These are phyloP conservation scores for Plectus sambesii DNA, from an alignment of 1,140 invertebrate species.

Conservation along the genomic window DNA sequence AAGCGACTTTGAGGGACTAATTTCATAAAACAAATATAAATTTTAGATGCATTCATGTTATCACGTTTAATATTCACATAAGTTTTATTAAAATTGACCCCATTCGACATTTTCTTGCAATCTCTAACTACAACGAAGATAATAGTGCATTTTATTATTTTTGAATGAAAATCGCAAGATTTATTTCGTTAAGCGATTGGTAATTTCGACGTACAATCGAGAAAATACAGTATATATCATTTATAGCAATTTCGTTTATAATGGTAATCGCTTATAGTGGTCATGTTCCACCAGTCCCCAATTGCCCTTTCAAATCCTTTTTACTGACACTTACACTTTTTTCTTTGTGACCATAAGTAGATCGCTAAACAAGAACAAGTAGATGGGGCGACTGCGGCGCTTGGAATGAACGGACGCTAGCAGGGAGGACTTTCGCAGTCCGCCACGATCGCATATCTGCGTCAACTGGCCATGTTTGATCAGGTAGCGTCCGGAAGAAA, in stretches of 20 bases:
- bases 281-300: too few species aligned
- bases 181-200: too few species aligned
- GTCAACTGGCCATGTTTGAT: conserved; percentile 71
- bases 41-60: too few species aligned
- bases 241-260: too few species aligned
- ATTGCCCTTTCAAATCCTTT: conserved; percentile 3
- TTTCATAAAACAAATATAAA: too few species aligned
- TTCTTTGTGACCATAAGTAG: conserved; percentile 77
- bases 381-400: conserved; percentile 56
- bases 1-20: too few species aligned
- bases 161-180: too few species aligned
- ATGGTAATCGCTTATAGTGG: too few species aligned
- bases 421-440: conserved; percentile 58
- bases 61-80: too few species aligned
- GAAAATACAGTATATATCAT: background rate
- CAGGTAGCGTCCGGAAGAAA: conserved; percentile 62
- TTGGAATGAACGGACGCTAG: conserved; percentile 59
- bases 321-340: conserved; percentile 48
- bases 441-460: conserved; percentile 63
- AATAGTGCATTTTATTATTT: conserved; percentile 58
- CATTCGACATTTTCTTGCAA: too few species aligned
- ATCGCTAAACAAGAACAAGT: conserved; percentile 81
- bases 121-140: conserved; percentile 26
- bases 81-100: too few species aligned
- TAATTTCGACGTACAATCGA: too few species aligned